Base-by-base conservation (phyloP, 2,113 vertebrate genomes). In the Chaetura pelagica region DNA sequence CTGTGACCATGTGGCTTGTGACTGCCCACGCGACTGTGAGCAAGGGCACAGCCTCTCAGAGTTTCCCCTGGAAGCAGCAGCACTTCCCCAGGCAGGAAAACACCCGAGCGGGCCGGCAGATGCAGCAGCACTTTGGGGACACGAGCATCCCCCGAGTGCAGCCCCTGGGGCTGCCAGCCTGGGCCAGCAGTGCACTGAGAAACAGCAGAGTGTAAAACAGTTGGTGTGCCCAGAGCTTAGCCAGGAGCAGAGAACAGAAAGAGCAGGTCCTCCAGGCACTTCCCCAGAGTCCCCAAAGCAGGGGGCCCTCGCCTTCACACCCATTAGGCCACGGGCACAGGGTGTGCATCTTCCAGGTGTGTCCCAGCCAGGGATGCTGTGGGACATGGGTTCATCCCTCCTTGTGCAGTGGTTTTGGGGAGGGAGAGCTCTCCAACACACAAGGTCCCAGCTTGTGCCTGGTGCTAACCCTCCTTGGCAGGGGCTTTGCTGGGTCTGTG, bases 51-150 rank as follows among this genome's bases (percentile, higher is more conserved):
- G 74, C 77, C 1, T 35, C 91, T 97, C 95, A 96, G 86, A 96
- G 92, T 94, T 96, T 96, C 96, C 96, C 80, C 92, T 67, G 90
- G 76, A 88, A 91, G 71, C 46, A 30, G 77, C 76, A 97, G 77
- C 80, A 97, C 94, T 97, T 97, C 96, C 96, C 88, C 90, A 87
- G 74, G 89, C 61, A 93, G 83, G 57, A 95, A 87, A 91, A 93
- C 46, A 86, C 49, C 76, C 72, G 3, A 5, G 42, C 27, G 1
- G 8, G 49, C 19, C 0, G 8, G 44, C 0, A 18, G 74, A 21
- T 46, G 59, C 11, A 72, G 66, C 32, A 44, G 74, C 15, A 6
- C 42, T 58, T 2, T 6, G 24, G 51, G 73, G 49, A 80, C 32
- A 69, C 1, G 5, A 54, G 48, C 0, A 0, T 71, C 32, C 52